Conservation (phyloP, 2,797 vertebrate species). For the Apogon talboti region DNA sequence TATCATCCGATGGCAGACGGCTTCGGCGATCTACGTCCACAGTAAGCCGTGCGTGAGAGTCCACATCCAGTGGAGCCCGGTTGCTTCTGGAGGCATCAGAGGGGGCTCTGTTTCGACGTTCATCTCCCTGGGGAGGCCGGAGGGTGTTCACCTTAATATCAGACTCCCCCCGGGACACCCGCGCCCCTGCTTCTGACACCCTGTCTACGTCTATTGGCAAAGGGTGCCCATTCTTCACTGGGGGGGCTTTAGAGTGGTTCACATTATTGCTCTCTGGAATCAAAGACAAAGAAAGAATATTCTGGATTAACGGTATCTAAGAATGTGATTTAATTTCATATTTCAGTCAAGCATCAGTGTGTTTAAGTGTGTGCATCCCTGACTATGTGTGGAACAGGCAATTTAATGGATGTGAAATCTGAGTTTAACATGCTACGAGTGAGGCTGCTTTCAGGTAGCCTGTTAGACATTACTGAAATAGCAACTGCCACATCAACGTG, state of each 20-base stretch:
- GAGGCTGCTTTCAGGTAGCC: too few species aligned
- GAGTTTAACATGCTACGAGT: too few species aligned
- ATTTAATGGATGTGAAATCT: too few species aligned
- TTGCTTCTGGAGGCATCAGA: constrained; percentile 81
- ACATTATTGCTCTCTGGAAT: constrained; percentile 83
- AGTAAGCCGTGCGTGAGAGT: constrained; percentile 72
- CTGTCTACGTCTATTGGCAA: constrained; percentile 76
- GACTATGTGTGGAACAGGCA: too few species aligned
- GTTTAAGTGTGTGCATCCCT: too few species aligned
- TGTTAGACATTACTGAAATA: too few species aligned
- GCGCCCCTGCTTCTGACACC: constrained; percentile 46
- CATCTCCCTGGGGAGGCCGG: constrained; percentile 66
- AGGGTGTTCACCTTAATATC: constrained; percentile 66
- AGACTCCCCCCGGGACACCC: constrained; percentile 59
- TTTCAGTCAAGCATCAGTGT: too few species aligned
- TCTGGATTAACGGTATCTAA: too few species aligned
- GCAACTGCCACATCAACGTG: too few species aligned
- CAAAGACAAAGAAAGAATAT: constrained; percentile 6
- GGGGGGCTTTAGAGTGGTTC: constrained; percentile 78
- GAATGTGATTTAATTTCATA: too few species aligned
- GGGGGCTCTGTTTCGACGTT: constrained; percentile 62
- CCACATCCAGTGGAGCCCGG: constrained; percentile 85
- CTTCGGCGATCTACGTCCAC: constrained; percentile 67
- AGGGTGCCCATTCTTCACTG: constrained; percentile 91
- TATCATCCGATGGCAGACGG: constrained; percentile 76